phyloP scores from a whole-genome alignment of 1,140 invertebrate species.

The Asobara japonica region DNA sequence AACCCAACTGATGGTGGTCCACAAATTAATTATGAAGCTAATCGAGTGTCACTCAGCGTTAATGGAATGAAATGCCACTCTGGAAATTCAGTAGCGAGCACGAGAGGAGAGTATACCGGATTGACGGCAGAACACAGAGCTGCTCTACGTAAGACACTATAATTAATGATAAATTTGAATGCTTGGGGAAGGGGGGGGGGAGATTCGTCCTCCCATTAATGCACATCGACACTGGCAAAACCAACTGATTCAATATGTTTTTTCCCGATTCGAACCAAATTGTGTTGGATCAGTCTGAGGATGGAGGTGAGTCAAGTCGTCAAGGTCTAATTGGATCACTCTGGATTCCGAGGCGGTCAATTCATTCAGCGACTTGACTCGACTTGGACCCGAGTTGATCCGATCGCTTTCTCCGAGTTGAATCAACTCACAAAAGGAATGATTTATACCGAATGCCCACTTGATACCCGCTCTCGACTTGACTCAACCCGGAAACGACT shows the following conservation, averaged over 20 bases:
- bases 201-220: background rate
- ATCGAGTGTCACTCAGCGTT: constrained; percentile 23
- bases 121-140: background rate
- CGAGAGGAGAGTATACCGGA: background rate
- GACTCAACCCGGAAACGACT: too few relatives aligned
- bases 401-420: too few relatives aligned
- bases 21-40: constrained; percentile 30
- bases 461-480: too few relatives aligned
- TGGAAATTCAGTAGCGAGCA: constrained; percentile 1
- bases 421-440: too few relatives aligned
- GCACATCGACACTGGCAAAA: background rate
- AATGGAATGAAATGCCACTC: constrained; percentile 3
- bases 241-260: background rate
- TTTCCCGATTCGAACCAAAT: too few relatives aligned
- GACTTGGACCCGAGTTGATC: too few relatives aligned
- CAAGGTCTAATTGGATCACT: too few relatives aligned
- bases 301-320: too few relatives aligned
- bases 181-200: background rate
- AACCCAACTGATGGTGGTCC: background rate
- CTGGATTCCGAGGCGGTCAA: too few relatives aligned
- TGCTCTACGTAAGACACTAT: constrained; percentile 1
- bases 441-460: too few relatives aligned
- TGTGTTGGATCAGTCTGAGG: too few relatives aligned
- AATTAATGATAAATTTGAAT: background rate
- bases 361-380: too few relatives aligned